Evolutionary conservation across 2,797 vertebrate genomes (phyloP).

Genomic region (Lepilemur ruficaudatus): DNA sequence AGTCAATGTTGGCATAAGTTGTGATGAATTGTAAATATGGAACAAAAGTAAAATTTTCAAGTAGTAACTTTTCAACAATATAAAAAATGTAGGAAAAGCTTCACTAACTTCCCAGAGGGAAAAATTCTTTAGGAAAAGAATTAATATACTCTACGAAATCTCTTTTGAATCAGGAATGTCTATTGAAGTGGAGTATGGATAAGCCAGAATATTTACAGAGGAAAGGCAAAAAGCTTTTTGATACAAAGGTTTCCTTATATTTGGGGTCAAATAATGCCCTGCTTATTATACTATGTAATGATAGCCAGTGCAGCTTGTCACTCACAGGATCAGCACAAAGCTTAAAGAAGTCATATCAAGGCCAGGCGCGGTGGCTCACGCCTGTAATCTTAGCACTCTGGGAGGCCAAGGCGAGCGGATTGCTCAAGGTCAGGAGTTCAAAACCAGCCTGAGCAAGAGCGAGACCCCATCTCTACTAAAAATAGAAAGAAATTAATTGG

Average conservation of each 20-base stretch:
- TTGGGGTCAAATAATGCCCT: background rate
- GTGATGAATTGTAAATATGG: constrained; percentile 69
- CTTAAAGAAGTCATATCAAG: constrained; percentile 13
- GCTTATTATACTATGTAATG: background rate
- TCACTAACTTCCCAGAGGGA: constrained; percentile 39
- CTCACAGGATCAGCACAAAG: background rate
- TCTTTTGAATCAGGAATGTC: constrained; percentile 1
- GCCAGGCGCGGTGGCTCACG: too few species aligned
- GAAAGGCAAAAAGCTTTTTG: background rate
- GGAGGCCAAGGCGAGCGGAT: too few species aligned
- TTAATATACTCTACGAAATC: background rate
- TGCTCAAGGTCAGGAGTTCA: too few species aligned
- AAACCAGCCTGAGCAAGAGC: too few species aligned
- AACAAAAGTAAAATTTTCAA: constrained; percentile 69
- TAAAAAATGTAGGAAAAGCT: constrained; percentile 49
- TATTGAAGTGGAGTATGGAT: background rate
- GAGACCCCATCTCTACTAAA: too few species aligned
- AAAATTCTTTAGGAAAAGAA: constrained; percentile 1
- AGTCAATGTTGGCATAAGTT: constrained; percentile 72
- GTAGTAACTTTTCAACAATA: constrained; percentile 57
- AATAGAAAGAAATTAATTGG: too few species aligned
- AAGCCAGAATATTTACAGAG: background rate
- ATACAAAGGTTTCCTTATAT: background rate
- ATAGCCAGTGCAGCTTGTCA: background rate
- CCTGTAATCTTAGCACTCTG: too few species aligned